Base-by-base conservation (phyloP, 2,888 invertebrate species). In the Stenodera caucasica region DNA sequence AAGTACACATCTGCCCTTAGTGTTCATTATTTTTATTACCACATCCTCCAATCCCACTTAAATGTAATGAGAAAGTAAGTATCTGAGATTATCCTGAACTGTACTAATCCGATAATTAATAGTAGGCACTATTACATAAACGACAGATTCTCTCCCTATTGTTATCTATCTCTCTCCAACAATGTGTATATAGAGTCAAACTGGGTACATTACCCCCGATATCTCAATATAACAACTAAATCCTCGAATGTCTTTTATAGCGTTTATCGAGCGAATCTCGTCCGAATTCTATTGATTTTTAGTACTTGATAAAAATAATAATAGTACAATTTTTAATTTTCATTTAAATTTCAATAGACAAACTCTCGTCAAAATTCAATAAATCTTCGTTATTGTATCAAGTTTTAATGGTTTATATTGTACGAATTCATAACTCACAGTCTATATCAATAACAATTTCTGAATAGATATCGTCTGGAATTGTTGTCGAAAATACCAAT, bases 1-100 rank as follows among this genome's bases (percentile, higher is more conserved):
- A 49, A 57, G 60, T 57, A 63, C 60, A 55, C 63, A 60, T 63
- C 57, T 57, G 45, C 59, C 57, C 56, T 56, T 49, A 29, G 50
- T 55, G 55, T 55, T 63, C 55, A 51, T 63, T 60, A 63, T 63
- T 60, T 63, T 60, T 63, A 63, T 63, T 63, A 60, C 60, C 60
- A 50, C 60, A 63, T 63, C 56, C 60, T 57, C 54, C 55, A 58
- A 33, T 32, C 55, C 54, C 60, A 57, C 60, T 60, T 60, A 60
- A 60, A 55, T 57, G 30, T 60, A 63, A 63, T 60, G 63, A 60
- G 63, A 60, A 60, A 60, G 57, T 59, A 63, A 60, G 57, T 63
- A 63, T 57, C 60, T 26, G 26, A 57, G 60, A 63, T 60, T 63
- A 63, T 57, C 55, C 57, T 40, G 35, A 52, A 57, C 40, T 63